phyloP scores from a whole-genome alignment of 2,797 vertebrate genomes.

The Characodon lateralis region DNA sequence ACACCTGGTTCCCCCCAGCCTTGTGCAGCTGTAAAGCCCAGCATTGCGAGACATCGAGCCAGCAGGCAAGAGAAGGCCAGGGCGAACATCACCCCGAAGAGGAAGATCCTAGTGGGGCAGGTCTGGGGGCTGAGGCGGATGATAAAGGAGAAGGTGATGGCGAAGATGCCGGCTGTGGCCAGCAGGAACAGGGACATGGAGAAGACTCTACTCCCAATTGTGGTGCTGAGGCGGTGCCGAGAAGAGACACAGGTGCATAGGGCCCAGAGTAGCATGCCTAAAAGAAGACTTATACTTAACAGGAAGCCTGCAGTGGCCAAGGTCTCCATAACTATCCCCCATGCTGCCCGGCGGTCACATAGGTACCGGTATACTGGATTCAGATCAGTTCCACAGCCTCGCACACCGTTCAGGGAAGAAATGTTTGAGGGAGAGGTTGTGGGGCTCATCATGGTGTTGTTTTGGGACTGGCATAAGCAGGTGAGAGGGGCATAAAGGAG shows the following conservation, averaged over 20 bases:
- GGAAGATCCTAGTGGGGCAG: conserved; percentile 88
- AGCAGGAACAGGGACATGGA: conserved; percentile 85
- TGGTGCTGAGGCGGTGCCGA: conserved; percentile 55
- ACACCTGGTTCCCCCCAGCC: conserved; percentile 78
- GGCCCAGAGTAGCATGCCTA: conserved; percentile 76
- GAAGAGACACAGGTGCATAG: conserved; percentile 69
- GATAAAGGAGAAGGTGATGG: conserved; percentile 90
- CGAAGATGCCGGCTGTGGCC: conserved; percentile 86
- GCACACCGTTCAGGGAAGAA: conserved; percentile 1
- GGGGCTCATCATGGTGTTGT: background rate
- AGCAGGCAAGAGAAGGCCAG: conserved; percentile 90
- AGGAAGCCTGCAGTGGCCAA: conserved; percentile 85
- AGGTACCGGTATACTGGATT: conserved; percentile 77
- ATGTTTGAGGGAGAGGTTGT: conserved; percentile 14
- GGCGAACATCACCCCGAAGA: conserved; percentile 88
- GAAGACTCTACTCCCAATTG: conserved; percentile 70
- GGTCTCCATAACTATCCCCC: conserved; percentile 90
- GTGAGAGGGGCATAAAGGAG: conserved; percentile 39
- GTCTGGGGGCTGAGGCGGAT: conserved; percentile 79
- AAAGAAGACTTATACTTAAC: conserved; percentile 79
- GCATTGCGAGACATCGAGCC: conserved; percentile 82
- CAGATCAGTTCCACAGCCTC: conserved; percentile 70
- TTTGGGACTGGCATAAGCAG: conserved; percentile 48
- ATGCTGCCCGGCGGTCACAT: conserved; percentile 78
- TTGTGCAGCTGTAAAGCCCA: conserved; percentile 75